These are phyloP conservation scores for Harpagifer antarcticus DNA, from an alignment of 2,797 vertebrate species.

Conservation along the genomic window DNA sequence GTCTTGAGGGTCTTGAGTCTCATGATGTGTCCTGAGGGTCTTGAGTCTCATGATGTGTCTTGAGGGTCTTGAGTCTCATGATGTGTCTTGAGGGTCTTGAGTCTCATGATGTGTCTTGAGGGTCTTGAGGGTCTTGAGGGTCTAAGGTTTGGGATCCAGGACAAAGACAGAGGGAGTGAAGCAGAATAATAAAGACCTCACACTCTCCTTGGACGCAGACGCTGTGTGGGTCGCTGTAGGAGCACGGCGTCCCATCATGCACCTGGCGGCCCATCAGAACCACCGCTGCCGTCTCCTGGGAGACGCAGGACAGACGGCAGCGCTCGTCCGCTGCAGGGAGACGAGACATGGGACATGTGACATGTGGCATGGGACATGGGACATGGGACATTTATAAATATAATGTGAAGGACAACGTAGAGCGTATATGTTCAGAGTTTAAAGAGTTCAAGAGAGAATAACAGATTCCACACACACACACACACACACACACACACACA, in stretches of 20 bases:
- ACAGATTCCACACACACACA: background rate
- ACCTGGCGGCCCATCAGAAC: conserved; percentile 95
- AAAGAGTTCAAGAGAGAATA: too few relatives aligned
- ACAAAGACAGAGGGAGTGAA: background rate
- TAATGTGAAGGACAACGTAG: too few relatives aligned
- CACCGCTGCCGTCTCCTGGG: conserved; percentile 88
- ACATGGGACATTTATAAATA: too few relatives aligned
- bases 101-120: too few relatives aligned
- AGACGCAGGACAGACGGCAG: conserved; percentile 93
- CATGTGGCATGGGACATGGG: background rate
- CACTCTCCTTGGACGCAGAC: conserved; percentile 96
- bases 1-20: too few relatives aligned
- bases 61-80: too few relatives aligned
- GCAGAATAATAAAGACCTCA: conserved; percentile 84
- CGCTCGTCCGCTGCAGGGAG: conserved; percentile 89
- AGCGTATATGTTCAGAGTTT: too few relatives aligned
- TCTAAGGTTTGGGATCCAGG: too few relatives aligned
- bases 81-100: too few relatives aligned
- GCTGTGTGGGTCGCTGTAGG: conserved; percentile 92
- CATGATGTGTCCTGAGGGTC: too few relatives aligned
- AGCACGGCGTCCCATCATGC: conserved; percentile 95
- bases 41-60: too few relatives aligned
- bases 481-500: background rate
- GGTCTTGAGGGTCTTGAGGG: too few relatives aligned
- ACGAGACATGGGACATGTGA: background rate